Conservation (phyloP, 2,113 vertebrate species). For the Burhinus oedicnemus region DNA sequence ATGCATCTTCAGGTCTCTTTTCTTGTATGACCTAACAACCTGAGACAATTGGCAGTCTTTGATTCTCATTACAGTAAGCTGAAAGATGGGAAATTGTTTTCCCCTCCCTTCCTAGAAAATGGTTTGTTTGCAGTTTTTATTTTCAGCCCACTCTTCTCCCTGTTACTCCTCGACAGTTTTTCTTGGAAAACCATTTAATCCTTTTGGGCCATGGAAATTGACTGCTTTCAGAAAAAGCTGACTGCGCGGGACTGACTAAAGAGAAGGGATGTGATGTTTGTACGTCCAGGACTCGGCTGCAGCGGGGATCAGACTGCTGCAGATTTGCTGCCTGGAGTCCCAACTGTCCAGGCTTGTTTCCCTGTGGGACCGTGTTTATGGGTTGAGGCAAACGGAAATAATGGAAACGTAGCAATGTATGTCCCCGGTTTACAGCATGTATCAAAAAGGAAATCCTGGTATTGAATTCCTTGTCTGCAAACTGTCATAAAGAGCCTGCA, state of each 20-base stretch:
- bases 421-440: background rate
- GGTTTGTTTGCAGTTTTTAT: background rate
- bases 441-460: background rate
- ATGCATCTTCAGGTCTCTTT: background rate
- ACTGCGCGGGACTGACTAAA: background rate
- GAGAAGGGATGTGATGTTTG: background rate
- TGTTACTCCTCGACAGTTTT: slow-evolving; percentile 41
- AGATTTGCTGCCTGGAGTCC: background rate
- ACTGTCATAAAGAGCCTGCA: background rate
- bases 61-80: background rate
- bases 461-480: background rate
- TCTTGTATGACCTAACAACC: background rate
- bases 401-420: background rate
- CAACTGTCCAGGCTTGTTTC: background rate
- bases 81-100: background rate
- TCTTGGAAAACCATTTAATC: slow-evolving; percentile 56
- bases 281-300: background rate
- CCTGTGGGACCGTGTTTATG: background rate
- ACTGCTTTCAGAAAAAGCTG: slow-evolving; percentile 35
- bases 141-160: background rate
- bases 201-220: background rate
- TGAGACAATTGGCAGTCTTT: fast-evolving
- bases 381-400: background rate
- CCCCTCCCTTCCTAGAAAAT: background rate
- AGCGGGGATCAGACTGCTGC: background rate